A percentile compares a stretch with the other conserved stretches of the same genome.
phyloP scores from a whole-genome alignment of 2,888 invertebrate species.

The Macrosoma leucophasiata region DNA sequence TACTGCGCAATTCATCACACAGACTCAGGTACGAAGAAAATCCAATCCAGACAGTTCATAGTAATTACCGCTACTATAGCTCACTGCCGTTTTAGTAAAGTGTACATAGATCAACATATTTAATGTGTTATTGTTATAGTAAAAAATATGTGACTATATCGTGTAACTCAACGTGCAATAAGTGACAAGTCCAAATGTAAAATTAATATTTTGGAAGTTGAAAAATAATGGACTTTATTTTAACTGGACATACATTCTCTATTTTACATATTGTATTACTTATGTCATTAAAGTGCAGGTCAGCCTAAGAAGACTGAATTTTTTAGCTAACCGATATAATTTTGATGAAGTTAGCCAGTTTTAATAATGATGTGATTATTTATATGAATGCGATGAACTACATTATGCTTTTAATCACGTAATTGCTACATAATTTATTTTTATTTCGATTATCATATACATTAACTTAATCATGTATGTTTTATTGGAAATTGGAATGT shows the following conservation, averaged over 20 bases:
- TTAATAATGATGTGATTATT: too few relatives aligned
- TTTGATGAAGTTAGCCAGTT: too few relatives aligned
- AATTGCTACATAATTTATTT: conserved; percentile 28
- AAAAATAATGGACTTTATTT: too few relatives aligned
- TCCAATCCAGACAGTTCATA: conserved; percentile 72
- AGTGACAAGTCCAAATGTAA: too few relatives aligned
- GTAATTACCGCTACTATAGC: conserved; percentile 35
- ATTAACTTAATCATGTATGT: conserved; percentile 36
- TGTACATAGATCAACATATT: conserved; percentile 41
- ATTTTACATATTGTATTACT: too few relatives aligned
- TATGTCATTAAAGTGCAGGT: too few relatives aligned
- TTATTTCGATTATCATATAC: conserved; percentile 34
- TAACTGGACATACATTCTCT: too few relatives aligned
- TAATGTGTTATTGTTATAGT: conserved; percentile 41
- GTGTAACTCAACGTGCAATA: conserved; percentile 36
- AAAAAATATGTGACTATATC: conserved; percentile 28
- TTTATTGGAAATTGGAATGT: conserved; percentile 39
- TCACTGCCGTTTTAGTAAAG: conserved; percentile 43
- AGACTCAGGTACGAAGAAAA: conserved; percentile 66
- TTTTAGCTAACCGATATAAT: too few relatives aligned
- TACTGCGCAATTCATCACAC: conserved; percentile 61
- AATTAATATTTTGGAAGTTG: too few relatives aligned
- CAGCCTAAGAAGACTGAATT: too few relatives aligned
- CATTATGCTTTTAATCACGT: conserved; percentile 21
- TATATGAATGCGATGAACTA: conserved; percentile 8